Evolutionary conservation across 2,888 invertebrate genomes (phyloP).

Genomic region (Rhopalosiphum nymphaeae): DNA sequence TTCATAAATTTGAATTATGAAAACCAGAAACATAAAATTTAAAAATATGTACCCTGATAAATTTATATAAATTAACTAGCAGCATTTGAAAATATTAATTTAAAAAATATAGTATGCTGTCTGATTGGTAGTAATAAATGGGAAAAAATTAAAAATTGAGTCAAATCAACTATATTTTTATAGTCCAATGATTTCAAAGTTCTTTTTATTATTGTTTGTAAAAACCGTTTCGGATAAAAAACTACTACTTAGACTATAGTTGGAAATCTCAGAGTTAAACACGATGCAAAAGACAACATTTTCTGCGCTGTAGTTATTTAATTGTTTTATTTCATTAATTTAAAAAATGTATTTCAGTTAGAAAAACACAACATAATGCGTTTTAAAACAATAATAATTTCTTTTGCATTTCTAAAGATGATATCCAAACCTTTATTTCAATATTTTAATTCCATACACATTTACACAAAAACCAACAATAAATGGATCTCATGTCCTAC

Average conservation of each 20-base stretch:
- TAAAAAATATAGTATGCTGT: conserved; percentile 9
- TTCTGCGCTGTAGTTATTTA: not conserved
- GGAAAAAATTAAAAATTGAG: not conserved
- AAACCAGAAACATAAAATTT: not conserved
- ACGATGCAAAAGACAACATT: not conserved
- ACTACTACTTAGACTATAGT: not conserved
- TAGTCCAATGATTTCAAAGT: not conserved
- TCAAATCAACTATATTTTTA: not conserved
- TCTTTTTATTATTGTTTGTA: not conserved
- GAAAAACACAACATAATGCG: not conserved
- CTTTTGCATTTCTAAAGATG: not conserved
- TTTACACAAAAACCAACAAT: not conserved
- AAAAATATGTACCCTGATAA: not conserved
- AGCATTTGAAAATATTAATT: not conserved
- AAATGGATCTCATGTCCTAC: not conserved
- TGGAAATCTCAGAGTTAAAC: not conserved
- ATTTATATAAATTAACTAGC: not conserved
- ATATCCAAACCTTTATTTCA: not conserved
- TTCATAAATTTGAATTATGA: too few relatives aligned
- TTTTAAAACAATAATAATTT: not conserved
- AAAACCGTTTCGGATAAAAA: not conserved
- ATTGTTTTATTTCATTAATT: not conserved
- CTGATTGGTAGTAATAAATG: not conserved
- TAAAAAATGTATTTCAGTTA: not conserved
- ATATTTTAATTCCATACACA: not conserved